Base-by-base conservation (phyloP, 1,140 invertebrate species). In the Musca vetustissima region DNA sequence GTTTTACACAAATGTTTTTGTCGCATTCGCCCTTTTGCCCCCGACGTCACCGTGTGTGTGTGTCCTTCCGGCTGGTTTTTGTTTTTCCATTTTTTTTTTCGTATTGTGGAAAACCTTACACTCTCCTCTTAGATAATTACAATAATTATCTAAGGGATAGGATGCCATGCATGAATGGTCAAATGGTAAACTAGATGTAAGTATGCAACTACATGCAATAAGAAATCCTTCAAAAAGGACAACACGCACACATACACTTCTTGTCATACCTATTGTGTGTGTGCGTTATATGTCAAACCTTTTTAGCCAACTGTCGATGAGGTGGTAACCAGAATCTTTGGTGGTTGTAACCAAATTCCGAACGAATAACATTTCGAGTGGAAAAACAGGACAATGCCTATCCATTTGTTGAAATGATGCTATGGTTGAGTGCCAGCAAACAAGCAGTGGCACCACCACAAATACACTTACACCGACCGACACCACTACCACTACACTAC, bases 81-180 rank as follows among this genome's bases (percentile, higher is more conserved):
- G n/a, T n/a, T n/a, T n/a, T n/a, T n/a, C n/a, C n/a, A n/a, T n/a
- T n/a, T n/a, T n/a, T n/a, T n/a, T n/a, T n/a, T n/a, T n/a, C n/a
- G n/a, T n/a, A n/a, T 13, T 43, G 36, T 43, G 36, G 36, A 43
- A 43, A 74, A 80, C 78, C 76, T 78, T 80, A 73, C 75, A 80
- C 76, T 80, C 75, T 80, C 75, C 13, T 11, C 13, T 13, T 43
- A 80, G 76, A 78, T 80, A 80, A 80, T 80, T 80, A 80, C 80
- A 67, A 78, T 80, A 80, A 80, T 80, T 80, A 80, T 78, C 75
- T 73, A 70, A 74, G 72, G 76, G 78, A 80, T 80, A 75, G n/a
- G 76, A 80, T 80, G 78, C 77, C 78, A 80, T 76, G 80, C 55
- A 36, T 52, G 66, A 48, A 53, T 47, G 24, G n/a, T 17, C 48